phyloP scores from a whole-genome alignment of 1,140 invertebrate species.

The Platorchestia sp. region DNA sequence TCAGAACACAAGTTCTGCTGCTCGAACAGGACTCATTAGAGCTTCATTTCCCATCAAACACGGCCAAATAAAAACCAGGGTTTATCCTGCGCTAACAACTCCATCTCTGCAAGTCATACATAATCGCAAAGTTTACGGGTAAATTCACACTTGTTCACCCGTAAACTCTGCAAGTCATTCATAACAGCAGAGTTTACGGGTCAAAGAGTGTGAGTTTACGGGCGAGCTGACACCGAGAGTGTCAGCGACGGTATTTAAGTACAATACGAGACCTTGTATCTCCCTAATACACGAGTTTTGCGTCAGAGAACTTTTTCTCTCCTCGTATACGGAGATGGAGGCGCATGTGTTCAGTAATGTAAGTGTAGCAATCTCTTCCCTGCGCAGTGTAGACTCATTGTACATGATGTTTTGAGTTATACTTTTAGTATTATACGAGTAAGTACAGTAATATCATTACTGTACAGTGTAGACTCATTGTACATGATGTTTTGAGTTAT shows the following conservation, averaged over 20 bases:
- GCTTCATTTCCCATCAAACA: neutral
- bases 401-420: too few relatives aligned
- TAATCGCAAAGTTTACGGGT: neutral
- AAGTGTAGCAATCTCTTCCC: neutral
- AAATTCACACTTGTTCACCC: too few relatives aligned
- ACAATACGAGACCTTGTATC: neutral
- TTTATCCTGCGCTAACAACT: neutral
- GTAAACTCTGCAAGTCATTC: slow-evolving; percentile 6
- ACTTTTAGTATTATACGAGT: too few relatives aligned
- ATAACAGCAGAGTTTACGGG: neutral
- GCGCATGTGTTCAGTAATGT: neutral
- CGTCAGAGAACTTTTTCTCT: neutral
- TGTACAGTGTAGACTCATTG: neutral
- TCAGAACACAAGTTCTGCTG: neutral
- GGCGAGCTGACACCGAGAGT: too few relatives aligned
- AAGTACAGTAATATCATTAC: neutral
- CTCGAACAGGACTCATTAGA: neutral
- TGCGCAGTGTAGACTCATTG: neutral
- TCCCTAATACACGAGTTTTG: neutral
- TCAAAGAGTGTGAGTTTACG: too few relatives aligned
- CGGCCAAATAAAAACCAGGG: neutral
- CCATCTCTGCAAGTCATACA: neutral
- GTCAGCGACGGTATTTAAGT: neutral
- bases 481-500: too few relatives aligned
- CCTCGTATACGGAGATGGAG: neutral